Conservation (phyloP, 2,113 vertebrate genomes). For the Thamnophis sirtalis region DNA sequence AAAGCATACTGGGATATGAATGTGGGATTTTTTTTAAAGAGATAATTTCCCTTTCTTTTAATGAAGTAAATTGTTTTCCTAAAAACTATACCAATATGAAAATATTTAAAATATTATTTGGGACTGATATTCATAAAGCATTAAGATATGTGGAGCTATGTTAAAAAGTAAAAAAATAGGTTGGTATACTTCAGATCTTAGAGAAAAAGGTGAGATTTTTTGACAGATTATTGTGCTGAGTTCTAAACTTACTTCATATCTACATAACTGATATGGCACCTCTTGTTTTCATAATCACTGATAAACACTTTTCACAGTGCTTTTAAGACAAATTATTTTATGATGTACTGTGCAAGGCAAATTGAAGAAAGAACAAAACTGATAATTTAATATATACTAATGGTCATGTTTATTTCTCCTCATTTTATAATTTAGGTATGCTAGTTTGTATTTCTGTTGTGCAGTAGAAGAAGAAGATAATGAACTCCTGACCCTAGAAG, state of each 20-base stretch:
- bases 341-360: not conserved
- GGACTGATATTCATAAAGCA: not conserved
- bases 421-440: conserved; percentile 76
- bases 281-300: not conserved
- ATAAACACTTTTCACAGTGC: not conserved
- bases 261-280: not conserved
- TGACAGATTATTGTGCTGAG: not conserved
- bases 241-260: not conserved
- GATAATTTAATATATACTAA: not conserved
- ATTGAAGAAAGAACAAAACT: not conserved
- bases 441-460: conserved; percentile 90
- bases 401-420: conserved; percentile 5
- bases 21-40: not conserved
- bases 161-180: not conserved
- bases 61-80: not conserved
- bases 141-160: not conserved
- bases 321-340: not conserved
- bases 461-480: conserved; percentile 87
- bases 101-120: not conserved
- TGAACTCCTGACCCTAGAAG: conserved; percentile 86
- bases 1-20: not conserved
- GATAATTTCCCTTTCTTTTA: not conserved
- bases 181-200: no score
- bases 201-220: not conserved
- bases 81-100: not conserved